A percentile compares a stretch with the other conserved stretches of the same genome.
phyloP scores from a whole-genome alignment of 2,113 vertebrate genomes.

The Poecilia latipinna region DNA sequence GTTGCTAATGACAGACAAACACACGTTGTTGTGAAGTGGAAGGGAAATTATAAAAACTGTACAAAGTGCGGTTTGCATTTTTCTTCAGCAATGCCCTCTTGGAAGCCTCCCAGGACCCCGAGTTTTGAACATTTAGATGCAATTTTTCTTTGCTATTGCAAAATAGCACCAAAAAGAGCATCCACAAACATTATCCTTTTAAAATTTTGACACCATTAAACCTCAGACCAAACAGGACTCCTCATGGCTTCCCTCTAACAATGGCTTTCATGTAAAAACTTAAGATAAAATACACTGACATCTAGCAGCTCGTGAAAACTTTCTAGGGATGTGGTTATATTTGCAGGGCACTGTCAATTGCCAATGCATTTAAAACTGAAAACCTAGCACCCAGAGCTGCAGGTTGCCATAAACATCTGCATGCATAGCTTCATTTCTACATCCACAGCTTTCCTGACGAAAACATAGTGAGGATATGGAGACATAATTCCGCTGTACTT shows the following conservation, averaged over 20 bases:
- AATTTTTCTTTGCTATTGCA: not conserved
- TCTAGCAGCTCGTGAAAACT: not conserved
- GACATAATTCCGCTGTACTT: not conserved
- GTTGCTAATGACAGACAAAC: too few relatives aligned
- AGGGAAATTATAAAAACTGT: too few relatives aligned
- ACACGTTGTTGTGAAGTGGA: too few relatives aligned
- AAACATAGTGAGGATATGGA: not conserved
- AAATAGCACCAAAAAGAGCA: not conserved
- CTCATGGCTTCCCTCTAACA: not conserved
- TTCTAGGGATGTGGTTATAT: not conserved
- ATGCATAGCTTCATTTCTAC: not conserved
- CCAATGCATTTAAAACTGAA: not conserved
- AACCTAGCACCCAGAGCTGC: not conserved
- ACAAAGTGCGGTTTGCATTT: too few relatives aligned
- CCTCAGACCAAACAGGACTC: not conserved
- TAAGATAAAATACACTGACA: not conserved
- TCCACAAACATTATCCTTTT: not conserved
- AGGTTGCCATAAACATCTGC: not conserved
- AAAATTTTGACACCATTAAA: not conserved
- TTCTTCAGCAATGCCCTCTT: too few relatives aligned
- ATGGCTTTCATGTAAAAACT: not conserved
- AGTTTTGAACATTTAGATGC: too few relatives aligned
- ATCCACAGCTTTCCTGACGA: not conserved
- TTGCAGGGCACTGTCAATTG: not conserved
- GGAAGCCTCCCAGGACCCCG: too few relatives aligned